Evolutionary conservation across 2,888 invertebrate species (phyloP), one percentile per base, ranked within the genome.

Genomic region (Cryptus viduatorius): DNA sequence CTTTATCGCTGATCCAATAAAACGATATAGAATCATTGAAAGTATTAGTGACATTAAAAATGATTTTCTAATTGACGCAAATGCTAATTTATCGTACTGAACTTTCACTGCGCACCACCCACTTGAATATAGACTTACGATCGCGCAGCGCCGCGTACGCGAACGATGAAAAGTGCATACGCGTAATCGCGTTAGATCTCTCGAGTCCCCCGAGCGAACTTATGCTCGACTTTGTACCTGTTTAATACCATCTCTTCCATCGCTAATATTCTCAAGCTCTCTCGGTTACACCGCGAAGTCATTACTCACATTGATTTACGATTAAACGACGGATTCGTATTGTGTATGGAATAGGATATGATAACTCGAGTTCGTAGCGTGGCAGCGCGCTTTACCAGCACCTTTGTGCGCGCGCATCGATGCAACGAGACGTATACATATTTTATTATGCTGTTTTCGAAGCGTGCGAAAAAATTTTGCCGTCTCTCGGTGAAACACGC

Each of bases 251-350:
- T 68, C 67, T 56, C 44, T 19, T 1, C 46, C n/a, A 48, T 65
- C 14, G 71, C 79, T 82, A 82, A 82, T 82, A 84, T 77, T 76
- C 72, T 76, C 71, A 72, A 44, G 61, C 65, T 76, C 64, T 65
- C 37, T 37, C 5, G 37, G 8, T 37, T 72, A 76, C 64, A 76
- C 84, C 24, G 50, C 76, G 50, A 84, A 37, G 82, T 84, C 84
- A 82, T 84, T 84, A 84, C 76, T 84, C 84, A 79, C 82, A 10
- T 67, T 84, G 82, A 84, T 84, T 82, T 84, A 84, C 77, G 75
- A 76, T 76, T 72, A 37, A 37, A 44, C 50, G 44, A 56, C 71
- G 50, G 67, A 84, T 79, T 84, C 61, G 79, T 76, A 84, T 84
- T 84, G 84, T 79, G 50, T 59, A 16, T 24, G 10, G 44, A 65